Base-by-base conservation (phyloP, 2,888 invertebrate species). In the Pheosia tremula region DNA sequence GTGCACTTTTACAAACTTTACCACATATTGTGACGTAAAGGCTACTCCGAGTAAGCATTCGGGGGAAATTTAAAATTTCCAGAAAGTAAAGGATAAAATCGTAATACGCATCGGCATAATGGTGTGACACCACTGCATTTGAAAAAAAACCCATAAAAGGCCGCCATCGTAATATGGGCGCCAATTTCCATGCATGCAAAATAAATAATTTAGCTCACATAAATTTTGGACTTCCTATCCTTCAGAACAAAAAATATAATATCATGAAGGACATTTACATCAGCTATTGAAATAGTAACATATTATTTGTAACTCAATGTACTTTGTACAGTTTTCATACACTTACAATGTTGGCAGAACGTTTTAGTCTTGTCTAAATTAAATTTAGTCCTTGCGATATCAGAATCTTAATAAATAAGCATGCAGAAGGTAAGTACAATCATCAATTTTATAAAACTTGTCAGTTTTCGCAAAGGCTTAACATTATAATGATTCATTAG, bases 1-100 rank as follows among this genome's bases (percentile, higher is more conserved):
- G 93, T 93, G 93, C 93, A 93, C 93, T 93, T 92, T 87, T 85
- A 87, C 85, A 87, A 84, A 86, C 84, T 73, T 85, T 85, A 87
- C 85, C 84, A 85, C 89, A 74, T 85, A 66, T 57, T 77, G 80
- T 83, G 86, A 84, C 84, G 86, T 86, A 87, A 87, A 85, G 85
- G 87, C 87, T 87, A 85, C 81, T 79, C 56, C 79, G 80, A 84
- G 78, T 66, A 78, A 78, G 79, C 79, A 67, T 73, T 68, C 69
- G 69, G 73, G 73, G 91, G 89, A 91, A 91, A 91, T 91, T 91
- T 78, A 73, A 11, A 89, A 92, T 89, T 89, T 89, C 91, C 90
- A 64, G 69, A 75, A 62, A 55, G 47, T 57, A 68, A 66, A 11
- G 41, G 59, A 45, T 62, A 68, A 72, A 73, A 76, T 69, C 72